Evolutionary conservation across 2,888 invertebrate genomes (phyloP).

Genomic region (Epicampocera succincta): DNA sequence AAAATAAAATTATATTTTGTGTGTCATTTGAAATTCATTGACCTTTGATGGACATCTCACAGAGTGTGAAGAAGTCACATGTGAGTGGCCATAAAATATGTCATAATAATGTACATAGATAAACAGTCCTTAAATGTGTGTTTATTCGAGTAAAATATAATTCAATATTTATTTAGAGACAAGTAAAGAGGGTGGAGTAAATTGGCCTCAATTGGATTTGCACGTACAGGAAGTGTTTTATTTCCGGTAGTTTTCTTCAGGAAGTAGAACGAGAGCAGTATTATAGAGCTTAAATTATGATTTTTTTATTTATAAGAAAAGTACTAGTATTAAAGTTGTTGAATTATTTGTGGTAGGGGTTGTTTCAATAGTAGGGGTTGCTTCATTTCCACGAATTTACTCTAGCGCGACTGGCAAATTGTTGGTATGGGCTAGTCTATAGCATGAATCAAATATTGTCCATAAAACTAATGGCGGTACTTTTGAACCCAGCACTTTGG

Average conservation of each 20-base stretch:
- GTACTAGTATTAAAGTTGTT: too few species aligned
- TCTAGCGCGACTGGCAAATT: too few species aligned
- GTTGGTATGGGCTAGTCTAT: too few species aligned
- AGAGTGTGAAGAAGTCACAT: conserved; percentile 39
- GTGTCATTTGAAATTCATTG: conserved; percentile 57
- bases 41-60: conserved; percentile 64
- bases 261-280: too few species aligned
- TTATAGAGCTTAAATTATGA: too few species aligned
- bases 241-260: neutral
- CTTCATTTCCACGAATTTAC: too few species aligned
- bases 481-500: too few species aligned
- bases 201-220: neutral
- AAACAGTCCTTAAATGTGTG: conserved; percentile 25
- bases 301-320: too few species aligned
- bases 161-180: conserved; percentile 1
- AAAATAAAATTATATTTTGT: conserved; percentile 7
- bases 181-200: neutral
- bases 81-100: conserved; percentile 28
- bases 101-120: conserved; percentile 3
- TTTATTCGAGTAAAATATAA: conserved; percentile 10
- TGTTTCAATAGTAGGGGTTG: too few species aligned
- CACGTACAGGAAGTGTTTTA: neutral
- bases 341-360: too few species aligned
- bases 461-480: too few species aligned
- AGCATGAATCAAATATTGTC: too few species aligned